Percentiles rank a stretch among this genome's conserved stretches.
Evolutionary conservation across 2,113 vertebrate genomes (phyloP).

Genomic region (Coptodon rendalli): DNA sequence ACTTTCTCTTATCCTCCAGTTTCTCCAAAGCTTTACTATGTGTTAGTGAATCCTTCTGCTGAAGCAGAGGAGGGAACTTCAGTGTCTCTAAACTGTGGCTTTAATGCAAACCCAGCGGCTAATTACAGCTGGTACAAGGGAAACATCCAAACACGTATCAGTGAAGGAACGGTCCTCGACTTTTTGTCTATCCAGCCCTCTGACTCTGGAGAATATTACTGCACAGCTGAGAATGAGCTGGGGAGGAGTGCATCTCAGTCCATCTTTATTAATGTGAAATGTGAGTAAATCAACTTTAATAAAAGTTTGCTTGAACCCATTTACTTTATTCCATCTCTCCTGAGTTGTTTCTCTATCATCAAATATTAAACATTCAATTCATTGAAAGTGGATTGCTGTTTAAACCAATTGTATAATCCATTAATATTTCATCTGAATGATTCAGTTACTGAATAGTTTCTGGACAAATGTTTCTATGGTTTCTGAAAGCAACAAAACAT

Average conservation of each 20-base stretch:
- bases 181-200: neutral
- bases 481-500: neutral
- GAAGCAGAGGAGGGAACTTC: neutral
- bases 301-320: neutral
- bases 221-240: neutral
- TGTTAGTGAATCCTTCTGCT: neutral
- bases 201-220: neutral
- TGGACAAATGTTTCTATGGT: neutral
- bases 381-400: neutral
- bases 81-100: neutral
- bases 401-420: rapidly evolving
- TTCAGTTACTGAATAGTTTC: neutral
- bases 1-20: neutral
- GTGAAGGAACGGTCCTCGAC: neutral
- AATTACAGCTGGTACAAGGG: neutral
- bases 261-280: neutral
- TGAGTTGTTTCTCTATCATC: neutral
- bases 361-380: neutral
- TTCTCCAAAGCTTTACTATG: neutral
- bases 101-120: neutral
- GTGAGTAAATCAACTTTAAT: neutral
- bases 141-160: neutral
- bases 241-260: neutral
- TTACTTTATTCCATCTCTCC: neutral
- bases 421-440: neutral